Conservation (phyloP, 1,140 invertebrate species). For the Drosophila pseudoobscura region DNA sequence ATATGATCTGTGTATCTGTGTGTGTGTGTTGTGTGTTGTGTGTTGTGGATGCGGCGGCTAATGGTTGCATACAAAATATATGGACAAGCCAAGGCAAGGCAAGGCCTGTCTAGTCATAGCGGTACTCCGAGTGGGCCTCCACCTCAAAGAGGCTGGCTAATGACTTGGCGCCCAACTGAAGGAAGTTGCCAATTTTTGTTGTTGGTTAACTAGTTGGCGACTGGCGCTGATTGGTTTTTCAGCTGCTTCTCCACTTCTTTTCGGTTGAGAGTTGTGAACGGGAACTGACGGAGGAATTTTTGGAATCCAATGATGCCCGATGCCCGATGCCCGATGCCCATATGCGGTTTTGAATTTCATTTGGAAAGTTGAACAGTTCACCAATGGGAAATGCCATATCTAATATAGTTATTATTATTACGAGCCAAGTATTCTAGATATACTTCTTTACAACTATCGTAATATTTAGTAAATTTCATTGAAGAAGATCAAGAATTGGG, state of each 20-base stretch:
- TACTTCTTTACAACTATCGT: too few relatives aligned
- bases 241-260: neutral
- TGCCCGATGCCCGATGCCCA: too few relatives aligned
- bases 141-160: constrained; percentile 42
- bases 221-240: constrained; percentile 48
- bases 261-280: too few relatives aligned
- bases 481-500: too few relatives aligned
- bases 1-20: constrained; percentile 32
- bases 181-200: constrained; percentile 73
- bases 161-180: constrained; percentile 72
- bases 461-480: too few relatives aligned
- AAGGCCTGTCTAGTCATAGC: constrained; percentile 71
- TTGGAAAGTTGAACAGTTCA: too few relatives aligned
- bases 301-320: too few relatives aligned
- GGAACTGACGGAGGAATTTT: too few relatives aligned
- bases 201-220: constrained; percentile 36
- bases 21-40: constrained; percentile 49
- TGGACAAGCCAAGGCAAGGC: constrained; percentile 20
- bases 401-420: too few relatives aligned
- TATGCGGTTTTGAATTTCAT: too few relatives aligned
- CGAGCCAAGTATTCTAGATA: too few relatives aligned
- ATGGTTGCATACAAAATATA: constrained; percentile 51
- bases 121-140: constrained; percentile 67
- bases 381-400: too few relatives aligned
- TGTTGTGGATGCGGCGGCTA: constrained; percentile 60